Evolutionary conservation across 1,140 invertebrate genomes (phyloP), one percentile per base, ranked within the genome.

Genomic region (Conopomorpha cramerella): DNA sequence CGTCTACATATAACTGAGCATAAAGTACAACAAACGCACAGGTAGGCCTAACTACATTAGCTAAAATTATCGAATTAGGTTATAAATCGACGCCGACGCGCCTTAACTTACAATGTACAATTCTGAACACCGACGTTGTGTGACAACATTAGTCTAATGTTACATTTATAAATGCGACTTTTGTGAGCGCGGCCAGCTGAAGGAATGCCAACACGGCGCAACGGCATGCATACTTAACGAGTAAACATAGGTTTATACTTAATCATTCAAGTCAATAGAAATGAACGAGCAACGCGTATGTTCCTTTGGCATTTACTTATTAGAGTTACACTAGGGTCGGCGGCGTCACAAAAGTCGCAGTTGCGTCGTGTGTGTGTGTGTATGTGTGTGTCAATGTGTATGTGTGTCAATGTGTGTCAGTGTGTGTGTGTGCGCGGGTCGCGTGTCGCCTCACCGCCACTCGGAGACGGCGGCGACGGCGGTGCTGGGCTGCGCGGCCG

Each of bases 1-100:
- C 8, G 15, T 17, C 18, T 18, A 7, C 11, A 65, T 66, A 68
- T 52, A 70, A 73, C 63, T 70, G 68, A 73, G 68, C 65, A 68
- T 57, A 58, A 68, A 72, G 57, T 64, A 61, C 60, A 67, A 68
- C 39, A 51, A 43, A 52, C 41, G 47, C 41, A 47, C 39, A 48
- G 51, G 40, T 53, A 50, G 54, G 51, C 48, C 53, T 46, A 41
- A 48, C 36, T 39, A 43, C 41, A 27, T n/a, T n/a, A 39, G 43
- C 47, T 52, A 52, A 46, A 36, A 49, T 39, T 46, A 40, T 49
- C 36, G 49, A 51, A 53, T 51, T 48, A 47, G 39, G 43, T 45
- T 38, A 41, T 38, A 46, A 23, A 23, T n/a, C n/a, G n/a, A n/a
- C n/a, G n/a, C n/a, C n/a, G n/a, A n/a, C n/a, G n/a, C n/a, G n/a